phyloP scores from a whole-genome alignment of 2,797 vertebrate species.

The Dryobates pubescens region DNA sequence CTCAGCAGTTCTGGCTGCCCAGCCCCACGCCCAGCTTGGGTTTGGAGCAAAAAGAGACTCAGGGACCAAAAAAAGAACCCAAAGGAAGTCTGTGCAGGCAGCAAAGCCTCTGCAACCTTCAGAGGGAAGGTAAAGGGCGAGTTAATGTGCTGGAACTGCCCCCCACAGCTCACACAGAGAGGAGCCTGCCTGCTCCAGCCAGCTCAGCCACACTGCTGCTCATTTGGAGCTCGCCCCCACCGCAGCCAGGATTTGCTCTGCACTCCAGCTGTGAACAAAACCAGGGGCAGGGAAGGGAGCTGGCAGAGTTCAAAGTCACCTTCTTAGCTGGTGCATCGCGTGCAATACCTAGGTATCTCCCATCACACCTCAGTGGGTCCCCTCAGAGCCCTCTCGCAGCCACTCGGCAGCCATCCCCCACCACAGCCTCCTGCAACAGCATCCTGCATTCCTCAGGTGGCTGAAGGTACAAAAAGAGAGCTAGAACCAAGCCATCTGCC shows the following conservation, averaged over 20 bases:
- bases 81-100: not conserved
- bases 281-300: not conserved
- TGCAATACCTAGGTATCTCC: not conserved
- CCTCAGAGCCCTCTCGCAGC: not conserved
- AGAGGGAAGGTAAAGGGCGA: not conserved
- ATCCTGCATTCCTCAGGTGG: not conserved
- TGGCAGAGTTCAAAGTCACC: slow-evolving; percentile 44
- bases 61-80: not conserved
- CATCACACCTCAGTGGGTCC: not conserved
- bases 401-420: not conserved
- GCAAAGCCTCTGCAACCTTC: slow-evolving; percentile 14
- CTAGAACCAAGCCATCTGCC: not conserved
- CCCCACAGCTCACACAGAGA: not conserved
- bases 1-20: not conserved
- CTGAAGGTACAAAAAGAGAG: not conserved
- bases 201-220: not conserved
- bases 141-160: slow-evolving; percentile 50
- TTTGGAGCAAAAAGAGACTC: not conserved
- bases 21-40: rapidly evolving
- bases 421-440: not conserved
- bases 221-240: slow-evolving; percentile 6
- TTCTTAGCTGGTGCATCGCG: not conserved
- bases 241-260: not conserved
- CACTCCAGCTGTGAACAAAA: slow-evolving; percentile 45
- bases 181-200: not conserved